A percentile compares a stretch with the other conserved stretches of the same genome.
Conservation (phyloP, 2,888 invertebrate species). For the Hoplodrina blanda region DNA sequence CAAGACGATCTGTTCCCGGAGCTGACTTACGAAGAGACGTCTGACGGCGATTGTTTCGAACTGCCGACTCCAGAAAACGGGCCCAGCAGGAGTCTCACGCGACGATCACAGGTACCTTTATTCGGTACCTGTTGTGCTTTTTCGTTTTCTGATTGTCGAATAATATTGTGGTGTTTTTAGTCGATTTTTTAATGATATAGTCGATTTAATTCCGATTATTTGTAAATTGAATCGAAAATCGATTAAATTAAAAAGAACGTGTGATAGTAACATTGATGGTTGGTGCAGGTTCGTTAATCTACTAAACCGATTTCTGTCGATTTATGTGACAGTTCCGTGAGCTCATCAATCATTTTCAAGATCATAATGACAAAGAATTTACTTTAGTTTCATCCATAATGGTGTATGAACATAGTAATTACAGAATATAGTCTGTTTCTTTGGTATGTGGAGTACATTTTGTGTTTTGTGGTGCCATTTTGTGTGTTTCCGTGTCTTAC, state of each 20-base stretch:
- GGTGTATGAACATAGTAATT: neutral
- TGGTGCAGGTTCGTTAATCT: slow-evolving; percentile 54
- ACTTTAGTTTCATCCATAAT: slow-evolving; percentile 7
- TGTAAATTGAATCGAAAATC: slow-evolving; percentile 34
- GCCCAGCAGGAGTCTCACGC: slow-evolving; percentile 81
- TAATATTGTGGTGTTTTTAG: slow-evolving; percentile 23
- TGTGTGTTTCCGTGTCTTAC: slow-evolving; percentile 34
- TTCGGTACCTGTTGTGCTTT: slow-evolving; percentile 65
- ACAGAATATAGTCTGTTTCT: neutral
- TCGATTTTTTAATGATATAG: slow-evolving; percentile 33
- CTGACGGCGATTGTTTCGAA: slow-evolving; percentile 80
- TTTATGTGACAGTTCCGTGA: slow-evolving; percentile 16
- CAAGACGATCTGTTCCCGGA: slow-evolving; percentile 87
- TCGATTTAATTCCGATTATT: neutral
- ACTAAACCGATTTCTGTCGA: slow-evolving; percentile 44
- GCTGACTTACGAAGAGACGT: slow-evolving; percentile 85
- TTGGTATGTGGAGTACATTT: slow-evolving; percentile 22
- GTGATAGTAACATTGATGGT: slow-evolving; percentile 46
- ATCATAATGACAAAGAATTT: neutral
- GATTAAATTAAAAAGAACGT: slow-evolving; percentile 39
- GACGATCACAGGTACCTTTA: slow-evolving; percentile 85
- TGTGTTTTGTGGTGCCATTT: slow-evolving; percentile 38
- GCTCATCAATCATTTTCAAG: slow-evolving; percentile 14
- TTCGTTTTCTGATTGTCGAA: slow-evolving; percentile 23
- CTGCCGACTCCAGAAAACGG: slow-evolving; percentile 74